Conservation (phyloP, 2,888 invertebrate species). For the Trissolcus brochymenae region DNA sequence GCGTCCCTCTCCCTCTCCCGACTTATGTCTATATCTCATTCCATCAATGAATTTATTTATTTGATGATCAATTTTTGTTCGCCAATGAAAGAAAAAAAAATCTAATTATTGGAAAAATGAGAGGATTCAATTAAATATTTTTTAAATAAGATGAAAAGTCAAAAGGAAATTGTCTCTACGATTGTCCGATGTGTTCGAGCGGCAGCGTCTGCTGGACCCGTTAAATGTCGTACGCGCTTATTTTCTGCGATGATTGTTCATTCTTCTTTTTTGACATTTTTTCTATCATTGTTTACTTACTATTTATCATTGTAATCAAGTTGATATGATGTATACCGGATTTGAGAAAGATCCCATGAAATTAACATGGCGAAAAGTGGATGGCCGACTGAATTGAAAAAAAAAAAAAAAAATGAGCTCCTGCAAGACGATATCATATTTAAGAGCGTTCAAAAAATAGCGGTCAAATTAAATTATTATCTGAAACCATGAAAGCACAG, state of each 20-base stretch:
- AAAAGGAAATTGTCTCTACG: slow-evolving; percentile 8
- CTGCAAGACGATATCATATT: no score
- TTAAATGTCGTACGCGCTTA: no score
- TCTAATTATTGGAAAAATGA: slow-evolving; percentile 13
- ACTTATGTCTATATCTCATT: slow-evolving; percentile 64
- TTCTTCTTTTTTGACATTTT: neutral
- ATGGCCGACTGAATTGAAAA: no score
- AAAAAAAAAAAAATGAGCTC: no score
- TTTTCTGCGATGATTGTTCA: no score
- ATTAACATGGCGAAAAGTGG: no score
- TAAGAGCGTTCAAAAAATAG: neutral
- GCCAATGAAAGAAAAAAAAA: slow-evolving; percentile 4
- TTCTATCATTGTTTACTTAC: slow-evolving; percentile 1
- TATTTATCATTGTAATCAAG: slow-evolving; percentile 5
- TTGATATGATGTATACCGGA: no score
- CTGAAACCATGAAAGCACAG: slow-evolving; percentile 15
- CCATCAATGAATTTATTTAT: slow-evolving; percentile 59
- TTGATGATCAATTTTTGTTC: slow-evolving; percentile 40
- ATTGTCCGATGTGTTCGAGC: slow-evolving; percentile 6
- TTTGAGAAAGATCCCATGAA: no score
- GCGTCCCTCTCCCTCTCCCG: slow-evolving; percentile 61
- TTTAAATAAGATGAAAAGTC: slow-evolving; percentile 12
- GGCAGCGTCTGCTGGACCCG: no score
- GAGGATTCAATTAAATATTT: no score
- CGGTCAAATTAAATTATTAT: slow-evolving; percentile 29